phyloP scores from a whole-genome alignment of 2,888 invertebrate species.

The Cistogaster globosa region DNA sequence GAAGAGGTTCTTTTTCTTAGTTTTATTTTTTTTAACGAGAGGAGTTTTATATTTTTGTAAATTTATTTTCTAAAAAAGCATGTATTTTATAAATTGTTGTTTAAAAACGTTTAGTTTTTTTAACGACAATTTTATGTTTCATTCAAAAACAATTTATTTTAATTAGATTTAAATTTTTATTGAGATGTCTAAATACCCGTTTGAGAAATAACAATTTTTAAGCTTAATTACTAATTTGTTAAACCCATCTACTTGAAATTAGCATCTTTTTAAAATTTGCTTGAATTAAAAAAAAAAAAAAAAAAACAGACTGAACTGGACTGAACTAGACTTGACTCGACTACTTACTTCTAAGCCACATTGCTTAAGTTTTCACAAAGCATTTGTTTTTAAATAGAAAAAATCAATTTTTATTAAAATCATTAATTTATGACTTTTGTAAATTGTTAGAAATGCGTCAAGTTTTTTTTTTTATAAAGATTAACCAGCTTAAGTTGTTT shows the following conservation, averaged over 20 bases:
- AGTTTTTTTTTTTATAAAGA: background rate
- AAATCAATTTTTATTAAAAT: conserved; percentile 65
- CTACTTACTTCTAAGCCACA: background rate
- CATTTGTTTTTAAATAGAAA: conserved; percentile 34
- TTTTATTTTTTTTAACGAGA: too few relatives aligned
- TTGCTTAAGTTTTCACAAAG: background rate
- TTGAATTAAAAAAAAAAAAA: background rate
- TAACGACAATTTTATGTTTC: too few relatives aligned
- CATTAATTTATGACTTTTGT: conserved; percentile 61
- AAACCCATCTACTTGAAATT: too few relatives aligned
- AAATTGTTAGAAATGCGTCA: conserved; percentile 47
- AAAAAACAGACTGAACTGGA: background rate
- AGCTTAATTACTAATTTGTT: background rate
- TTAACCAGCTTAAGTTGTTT: conserved; percentile 13
- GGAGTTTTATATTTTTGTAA: too few relatives aligned
- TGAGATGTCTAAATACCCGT: too few relatives aligned
- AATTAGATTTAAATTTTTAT: too few relatives aligned
- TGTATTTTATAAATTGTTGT: too few relatives aligned
- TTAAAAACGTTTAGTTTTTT: too few relatives aligned
- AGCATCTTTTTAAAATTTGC: background rate
- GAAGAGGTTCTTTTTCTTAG: too few relatives aligned
- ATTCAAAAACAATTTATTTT: too few relatives aligned
- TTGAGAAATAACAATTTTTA: background rate
- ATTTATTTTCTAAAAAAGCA: too few relatives aligned
- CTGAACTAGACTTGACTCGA: background rate